phyloP scores from a whole-genome alignment of 2,888 invertebrate species.

The Bombyx huttoni region DNA sequence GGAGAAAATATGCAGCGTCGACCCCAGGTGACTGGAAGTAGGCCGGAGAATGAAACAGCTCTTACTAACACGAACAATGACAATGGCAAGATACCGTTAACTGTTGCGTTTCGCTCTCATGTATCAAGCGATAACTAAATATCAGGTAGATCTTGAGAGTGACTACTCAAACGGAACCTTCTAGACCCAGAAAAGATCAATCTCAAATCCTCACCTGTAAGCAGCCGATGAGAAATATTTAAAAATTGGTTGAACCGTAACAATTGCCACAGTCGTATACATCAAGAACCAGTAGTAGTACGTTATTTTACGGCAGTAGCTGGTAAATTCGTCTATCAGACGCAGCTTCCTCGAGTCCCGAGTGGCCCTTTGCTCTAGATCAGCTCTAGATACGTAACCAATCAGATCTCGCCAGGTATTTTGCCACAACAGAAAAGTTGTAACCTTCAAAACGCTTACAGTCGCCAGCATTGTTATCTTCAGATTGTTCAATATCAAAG shows the following conservation, averaged over 20 bases:
- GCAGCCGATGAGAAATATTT: constrained; percentile 30
- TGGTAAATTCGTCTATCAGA: constrained; percentile 30
- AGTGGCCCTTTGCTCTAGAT: constrained; percentile 28
- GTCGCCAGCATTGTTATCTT: constrained; percentile 53
- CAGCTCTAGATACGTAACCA: constrained; percentile 41
- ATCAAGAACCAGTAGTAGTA: constrained; percentile 46
- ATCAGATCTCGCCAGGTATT: constrained; percentile 41
- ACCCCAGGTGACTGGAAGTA: no score
- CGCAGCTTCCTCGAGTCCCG: constrained; percentile 17
- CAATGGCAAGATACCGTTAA: no score
- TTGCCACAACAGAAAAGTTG: constrained; percentile 43
- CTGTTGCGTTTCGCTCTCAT: no score
- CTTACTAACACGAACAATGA: no score
- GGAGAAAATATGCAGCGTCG: no score
- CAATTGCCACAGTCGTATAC: constrained; percentile 43
- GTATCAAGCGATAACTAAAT: no score
- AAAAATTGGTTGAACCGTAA: constrained; percentile 38
- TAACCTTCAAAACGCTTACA: constrained; percentile 42
- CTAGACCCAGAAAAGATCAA: no score
- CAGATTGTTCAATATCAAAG: constrained; percentile 41
- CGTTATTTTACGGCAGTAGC: constrained; percentile 47
- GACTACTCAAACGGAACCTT: no score
- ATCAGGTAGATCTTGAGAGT: no score
- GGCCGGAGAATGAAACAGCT: no score
- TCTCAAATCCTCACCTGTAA: constrained; percentile 15